Percentiles rank a stretch among this genome's conserved stretches.
phyloP scores from a whole-genome alignment of 1,140 invertebrate species.

The Ditylenchus dipsaci region DNA sequence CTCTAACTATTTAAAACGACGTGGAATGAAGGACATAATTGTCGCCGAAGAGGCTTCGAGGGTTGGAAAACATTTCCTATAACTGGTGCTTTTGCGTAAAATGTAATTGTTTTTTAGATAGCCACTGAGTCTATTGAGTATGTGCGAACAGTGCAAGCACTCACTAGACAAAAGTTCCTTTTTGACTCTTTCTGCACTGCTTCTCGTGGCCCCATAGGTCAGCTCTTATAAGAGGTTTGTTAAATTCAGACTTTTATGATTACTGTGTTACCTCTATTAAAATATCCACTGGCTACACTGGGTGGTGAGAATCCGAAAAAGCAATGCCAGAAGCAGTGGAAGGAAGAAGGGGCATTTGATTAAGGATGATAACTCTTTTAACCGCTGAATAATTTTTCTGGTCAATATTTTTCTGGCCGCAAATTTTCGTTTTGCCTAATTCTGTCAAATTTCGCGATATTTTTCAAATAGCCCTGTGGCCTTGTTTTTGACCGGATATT shows the following conservation, averaged over 20 bases:
- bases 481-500: too few species aligned
- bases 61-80: slow-evolving; percentile 8
- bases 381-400: too few species aligned
- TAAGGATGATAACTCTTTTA: too few species aligned
- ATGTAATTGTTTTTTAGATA: background rate
- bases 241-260: slow-evolving; percentile 1
- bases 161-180: slow-evolving; percentile 37
- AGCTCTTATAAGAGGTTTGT: slow-evolving; percentile 39
- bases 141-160: slow-evolving; percentile 49
- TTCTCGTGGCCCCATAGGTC: slow-evolving; percentile 24
- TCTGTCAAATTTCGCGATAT: too few species aligned
- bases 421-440: too few species aligned
- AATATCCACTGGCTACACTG: too few species aligned
- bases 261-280: background rate
- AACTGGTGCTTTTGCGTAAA: background rate
- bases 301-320: too few species aligned
- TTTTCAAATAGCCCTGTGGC: too few species aligned
- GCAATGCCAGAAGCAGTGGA: too few species aligned
- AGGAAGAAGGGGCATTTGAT: too few species aligned
- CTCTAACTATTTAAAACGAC: slow-evolving; percentile 45
- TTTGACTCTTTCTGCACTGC: slow-evolving; percentile 33
- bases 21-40: slow-evolving; percentile 41
- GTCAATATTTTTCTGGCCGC: too few species aligned
- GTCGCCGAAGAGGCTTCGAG: slow-evolving; percentile 24
- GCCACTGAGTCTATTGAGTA: slow-evolving; percentile 50